These are phyloP conservation scores for Heliconius eleuchia DNA, from an alignment of 1,140 invertebrate genomes.

Conservation along the genomic window DNA sequence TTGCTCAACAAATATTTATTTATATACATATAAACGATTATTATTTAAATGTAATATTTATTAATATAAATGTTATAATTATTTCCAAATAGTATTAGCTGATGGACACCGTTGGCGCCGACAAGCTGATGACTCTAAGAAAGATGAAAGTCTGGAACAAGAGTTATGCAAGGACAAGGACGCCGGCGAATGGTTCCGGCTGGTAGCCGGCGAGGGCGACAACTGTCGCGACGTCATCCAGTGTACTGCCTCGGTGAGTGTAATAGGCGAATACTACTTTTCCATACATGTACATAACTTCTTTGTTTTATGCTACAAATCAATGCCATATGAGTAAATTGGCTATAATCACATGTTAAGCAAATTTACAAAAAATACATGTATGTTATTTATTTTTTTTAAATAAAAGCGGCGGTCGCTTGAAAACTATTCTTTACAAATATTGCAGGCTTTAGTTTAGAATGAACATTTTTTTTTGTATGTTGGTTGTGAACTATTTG, in stretches of 20 bases:
- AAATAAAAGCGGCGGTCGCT: background rate
- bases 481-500: too few species aligned
- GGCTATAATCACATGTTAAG: background rate
- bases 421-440: background rate
- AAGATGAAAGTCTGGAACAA: slow-evolving; percentile 92
- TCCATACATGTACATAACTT: slow-evolving; percentile 37
- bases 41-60: too few species aligned
- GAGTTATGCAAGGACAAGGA: slow-evolving; percentile 97
- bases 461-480: too few species aligned
- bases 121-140: slow-evolving; percentile 84
- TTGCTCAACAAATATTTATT: background rate
- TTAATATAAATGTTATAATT: background rate
- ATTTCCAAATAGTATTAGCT: slow-evolving; percentile 43
- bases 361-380: background rate
- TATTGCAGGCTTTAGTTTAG: background rate
- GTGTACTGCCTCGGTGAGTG: slow-evolving; percentile 93
- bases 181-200: slow-evolving; percentile 96
- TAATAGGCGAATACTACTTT: slow-evolving; percentile 50
- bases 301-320: slow-evolving; percentile 24
- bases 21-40: too few species aligned
- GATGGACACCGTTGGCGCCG: slow-evolving; percentile 77
- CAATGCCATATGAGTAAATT: slow-evolving; percentile 26
- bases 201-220: slow-evolving; percentile 94
- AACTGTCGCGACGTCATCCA: slow-evolving; percentile 97
- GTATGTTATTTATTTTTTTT: background rate